phyloP scores from a whole-genome alignment of 2,888 invertebrate species.

The Kryphioiulus occultus region DNA sequence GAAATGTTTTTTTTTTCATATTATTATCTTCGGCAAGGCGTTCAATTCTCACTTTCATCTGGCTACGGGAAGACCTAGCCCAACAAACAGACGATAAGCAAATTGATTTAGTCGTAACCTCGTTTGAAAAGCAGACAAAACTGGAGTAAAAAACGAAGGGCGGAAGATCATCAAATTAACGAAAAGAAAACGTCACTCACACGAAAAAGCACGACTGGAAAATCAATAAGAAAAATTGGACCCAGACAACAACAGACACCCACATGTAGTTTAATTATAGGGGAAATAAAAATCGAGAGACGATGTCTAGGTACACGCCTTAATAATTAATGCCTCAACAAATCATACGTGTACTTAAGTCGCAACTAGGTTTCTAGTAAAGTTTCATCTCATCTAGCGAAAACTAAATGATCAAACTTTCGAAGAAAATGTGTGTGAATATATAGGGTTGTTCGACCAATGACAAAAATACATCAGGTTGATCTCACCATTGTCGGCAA shows the following conservation, averaged over 20 bases:
- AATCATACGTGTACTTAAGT: constrained; percentile 8
- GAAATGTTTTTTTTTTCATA: neutral
- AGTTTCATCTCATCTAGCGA: no score
- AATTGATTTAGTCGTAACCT: constrained; percentile 5
- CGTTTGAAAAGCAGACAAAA: neutral
- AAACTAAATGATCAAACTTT: no score
- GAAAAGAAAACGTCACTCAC: neutral
- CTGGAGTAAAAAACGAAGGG: neutral
- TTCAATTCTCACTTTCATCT: neutral
- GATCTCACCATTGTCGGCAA: no score
- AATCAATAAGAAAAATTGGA: neutral
- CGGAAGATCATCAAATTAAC: neutral
- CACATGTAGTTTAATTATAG: neutral
- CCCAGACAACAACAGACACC: neutral
- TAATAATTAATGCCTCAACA: neutral
- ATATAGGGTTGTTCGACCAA: no score
- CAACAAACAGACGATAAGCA: neutral
- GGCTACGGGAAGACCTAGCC: neutral
- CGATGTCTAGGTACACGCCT: neutral
- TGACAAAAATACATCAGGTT: no score
- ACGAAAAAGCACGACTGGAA: neutral
- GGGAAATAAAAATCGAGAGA: neutral
- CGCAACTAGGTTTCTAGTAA: no score
- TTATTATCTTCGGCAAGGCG: neutral
- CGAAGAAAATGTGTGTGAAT: no score